Base-by-base conservation (phyloP, 2,888 invertebrate genomes). In the Clivina fossor region DNA sequence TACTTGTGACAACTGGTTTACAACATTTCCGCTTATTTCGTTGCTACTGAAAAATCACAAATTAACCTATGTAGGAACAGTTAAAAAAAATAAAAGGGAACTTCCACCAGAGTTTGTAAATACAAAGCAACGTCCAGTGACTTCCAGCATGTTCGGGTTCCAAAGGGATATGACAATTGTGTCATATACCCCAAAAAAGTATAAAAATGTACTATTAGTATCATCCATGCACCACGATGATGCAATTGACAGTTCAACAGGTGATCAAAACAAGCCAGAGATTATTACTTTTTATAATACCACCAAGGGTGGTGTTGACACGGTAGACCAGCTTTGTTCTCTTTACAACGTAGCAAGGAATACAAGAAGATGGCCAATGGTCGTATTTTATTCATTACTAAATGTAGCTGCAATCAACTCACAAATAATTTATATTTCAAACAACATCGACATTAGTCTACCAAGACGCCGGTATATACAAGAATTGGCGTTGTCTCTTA, bases 51-150 rank as follows among this genome's bases (percentile, higher is more conserved):
- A 13, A 41, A 37, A 62, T 16, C 49, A 55, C 30, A 56, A 54
- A 11, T 51, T 62, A 16, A 60, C 60, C 35, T 37, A 51, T 37
- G 61, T 60, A 33, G 62, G 57, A 38, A 63, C 61, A 13, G 19
- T 63, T 28, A 18, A 56, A 26, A 62, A 63, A 60, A 61, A 62
- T 50, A 58, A 63, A 56, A 48, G 59, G 26, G 61, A 63, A 53
- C 30, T 63, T 15, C 61, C 61, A 19, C 51, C 56, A 11, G 26
- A 56, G 16, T 56, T 63, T 53, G 40, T 46, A 20, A 56, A 58
- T 20, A 54, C 56, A 30, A 56, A 56, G 44, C 7, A 32, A 38
- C 33, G 60, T 8, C 56, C 55, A 40, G 47, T 44, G 20, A 28
- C 32, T 13, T 58, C 55, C 30, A 56, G 38, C 19, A 47, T 60